Evolutionary conservation across 2,113 vertebrate genomes (phyloP).

Genomic region (Hyaena hyaena): DNA sequence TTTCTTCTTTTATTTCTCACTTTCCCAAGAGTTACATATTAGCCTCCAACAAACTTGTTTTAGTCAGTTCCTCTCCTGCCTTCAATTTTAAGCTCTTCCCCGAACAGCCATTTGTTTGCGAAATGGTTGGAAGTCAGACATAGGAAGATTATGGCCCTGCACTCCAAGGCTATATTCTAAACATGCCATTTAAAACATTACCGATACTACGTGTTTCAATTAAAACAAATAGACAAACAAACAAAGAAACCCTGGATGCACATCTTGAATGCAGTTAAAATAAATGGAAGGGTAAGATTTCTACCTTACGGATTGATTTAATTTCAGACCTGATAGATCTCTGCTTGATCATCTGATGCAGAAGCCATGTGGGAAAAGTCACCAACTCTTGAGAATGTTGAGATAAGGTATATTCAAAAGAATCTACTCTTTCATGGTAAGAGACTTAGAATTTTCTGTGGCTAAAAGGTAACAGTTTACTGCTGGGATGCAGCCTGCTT

Average conservation of each 20-base stretch:
- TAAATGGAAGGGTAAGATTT: not conserved
- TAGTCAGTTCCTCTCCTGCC: not conserved
- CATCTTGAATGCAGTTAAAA: not conserved
- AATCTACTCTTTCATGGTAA: not conserved
- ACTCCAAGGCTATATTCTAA: not conserved
- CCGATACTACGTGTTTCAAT: not conserved
- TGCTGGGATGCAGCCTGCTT: not conserved
- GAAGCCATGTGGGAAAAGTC: not conserved
- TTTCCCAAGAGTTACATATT: slow-evolving; percentile 10
- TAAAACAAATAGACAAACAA: not conserved
- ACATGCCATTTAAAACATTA: not conserved
- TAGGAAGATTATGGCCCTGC: not conserved
- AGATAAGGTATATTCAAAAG: not conserved
- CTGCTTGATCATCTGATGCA: not conserved
- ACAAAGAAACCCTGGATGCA: not conserved
- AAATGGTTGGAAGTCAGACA: not conserved
- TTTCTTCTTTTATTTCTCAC: slow-evolving; percentile 37
- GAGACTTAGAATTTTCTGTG: not conserved
- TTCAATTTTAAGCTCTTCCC: not conserved
- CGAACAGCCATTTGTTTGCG: not conserved
- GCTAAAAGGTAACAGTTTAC: not conserved
- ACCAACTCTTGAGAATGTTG: not conserved
- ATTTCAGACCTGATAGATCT: not conserved
- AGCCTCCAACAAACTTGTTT: not conserved
- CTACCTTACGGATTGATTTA: not conserved